Conservation (phyloP, 2,888 invertebrate species). For the Meliscaeva auricollis region DNA sequence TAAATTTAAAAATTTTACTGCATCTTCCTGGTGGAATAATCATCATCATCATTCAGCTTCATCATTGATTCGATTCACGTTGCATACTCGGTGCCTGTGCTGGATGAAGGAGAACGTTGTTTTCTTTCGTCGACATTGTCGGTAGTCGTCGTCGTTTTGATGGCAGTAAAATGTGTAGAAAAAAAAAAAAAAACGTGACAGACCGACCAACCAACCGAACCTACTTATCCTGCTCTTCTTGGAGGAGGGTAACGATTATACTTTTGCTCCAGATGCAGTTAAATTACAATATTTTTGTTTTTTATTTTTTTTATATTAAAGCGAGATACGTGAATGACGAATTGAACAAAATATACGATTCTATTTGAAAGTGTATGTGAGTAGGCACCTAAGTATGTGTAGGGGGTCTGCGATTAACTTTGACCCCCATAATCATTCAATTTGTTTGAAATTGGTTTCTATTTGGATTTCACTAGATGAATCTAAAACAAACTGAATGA, state of each 20-base stretch:
- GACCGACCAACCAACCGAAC: not conserved
- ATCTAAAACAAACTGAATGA: not conserved
- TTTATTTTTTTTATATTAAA: not conserved
- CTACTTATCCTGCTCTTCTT: not conserved
- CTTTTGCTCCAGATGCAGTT: slow-evolving; percentile 30
- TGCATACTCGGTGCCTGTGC: too few species aligned
- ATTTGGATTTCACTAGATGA: slow-evolving; percentile 39
- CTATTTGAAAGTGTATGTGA: slow-evolving; percentile 6
- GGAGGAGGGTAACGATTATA: slow-evolving; percentile 7
- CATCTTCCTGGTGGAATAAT: too few species aligned
- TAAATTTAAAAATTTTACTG: too few species aligned
- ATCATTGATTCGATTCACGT: too few species aligned
- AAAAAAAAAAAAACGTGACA: slow-evolving; percentile 15
- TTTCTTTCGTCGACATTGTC: not conserved
- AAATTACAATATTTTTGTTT: not conserved
- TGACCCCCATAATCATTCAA: slow-evolving; percentile 70
- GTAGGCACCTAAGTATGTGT: too few species aligned
- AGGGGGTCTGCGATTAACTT: slow-evolving; percentile 52
- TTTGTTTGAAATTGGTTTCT: slow-evolving; percentile 64
- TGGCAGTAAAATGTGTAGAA: not conserved
- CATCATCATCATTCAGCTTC: too few species aligned
- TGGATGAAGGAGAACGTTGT: too few species aligned
- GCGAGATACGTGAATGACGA: slow-evolving; percentile 17
- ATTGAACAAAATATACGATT: not conserved
- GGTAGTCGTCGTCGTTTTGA: slow-evolving; percentile 17